Evolutionary conservation across 2,888 invertebrate genomes (phyloP), one percentile per base, ranked within the genome.

Genomic region (Hypsopygia costalis): DNA sequence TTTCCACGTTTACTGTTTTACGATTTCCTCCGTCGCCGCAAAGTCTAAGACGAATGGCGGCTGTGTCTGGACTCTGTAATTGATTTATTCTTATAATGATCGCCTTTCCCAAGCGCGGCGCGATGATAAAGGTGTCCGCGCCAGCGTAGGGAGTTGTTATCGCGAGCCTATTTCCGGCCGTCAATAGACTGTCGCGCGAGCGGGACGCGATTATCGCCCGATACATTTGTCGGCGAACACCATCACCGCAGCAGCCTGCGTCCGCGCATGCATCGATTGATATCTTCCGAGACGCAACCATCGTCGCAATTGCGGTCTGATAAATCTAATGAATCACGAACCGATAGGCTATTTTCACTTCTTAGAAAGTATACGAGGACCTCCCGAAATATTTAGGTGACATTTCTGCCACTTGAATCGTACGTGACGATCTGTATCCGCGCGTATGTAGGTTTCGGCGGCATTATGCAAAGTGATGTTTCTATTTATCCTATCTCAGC

Each of bases 211-310:
- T 86, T 81, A 76, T 73, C 69, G 72, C 69, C 67, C 65, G 88
- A 88, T 87, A 87, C 81, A 87, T 87, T 86, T 85, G 87, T 86
- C 86, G 87, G 87, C 81, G 55, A 63, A 63, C 74, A 59, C 65
- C 68, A 62, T 71, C 67, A 58, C 68, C 62, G 59, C 69, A 46
- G 56, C 62, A 56, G 67, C 54, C 56, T 47, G 61, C 57, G 65
- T 57, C 65, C 62, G 65, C 69, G 69, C 67, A 60, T 63, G 60
- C 66, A 51, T 52, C 51, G 82, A 85, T 85, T 73, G 42, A 59
- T 81, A 83, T 85, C 82, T 52, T 40, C 55, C 53, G 58, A 57
- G 62, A 62, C 72, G 69, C 75, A 71, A 65, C 68, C 56, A 60
- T 64, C 62, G 67, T 68, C 67, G 78, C 81, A 76, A 79, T 79